A percentile compares a stretch with the other conserved stretches of the same genome.
phyloP scores from a whole-genome alignment of 2,797 vertebrate genomes.

The Myotis pilosus region DNA sequence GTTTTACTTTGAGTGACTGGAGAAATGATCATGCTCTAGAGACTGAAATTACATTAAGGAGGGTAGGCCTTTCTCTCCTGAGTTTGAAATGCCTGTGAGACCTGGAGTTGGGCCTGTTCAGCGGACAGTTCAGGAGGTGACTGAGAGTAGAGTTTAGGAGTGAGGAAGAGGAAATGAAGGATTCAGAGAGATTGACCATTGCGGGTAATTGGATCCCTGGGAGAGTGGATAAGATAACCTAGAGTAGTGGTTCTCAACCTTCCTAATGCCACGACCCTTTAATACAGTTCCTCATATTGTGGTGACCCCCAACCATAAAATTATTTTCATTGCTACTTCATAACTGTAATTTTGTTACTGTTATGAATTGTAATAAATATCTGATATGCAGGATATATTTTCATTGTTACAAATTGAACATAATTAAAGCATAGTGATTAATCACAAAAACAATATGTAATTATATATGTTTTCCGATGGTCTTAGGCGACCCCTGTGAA shows the following conservation, averaged over 20 bases:
- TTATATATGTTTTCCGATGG: no score
- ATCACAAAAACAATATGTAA: no score
- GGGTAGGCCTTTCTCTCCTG: background rate
- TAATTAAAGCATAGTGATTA: no score
- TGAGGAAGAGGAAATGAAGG: background rate
- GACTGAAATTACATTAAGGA: background rate
- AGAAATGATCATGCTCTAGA: background rate
- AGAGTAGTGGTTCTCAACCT: background rate
- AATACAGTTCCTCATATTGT: no score
- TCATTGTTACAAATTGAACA: no score
- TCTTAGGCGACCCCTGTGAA: no score
- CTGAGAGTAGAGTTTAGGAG: background rate
- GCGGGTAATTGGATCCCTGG: background rate
- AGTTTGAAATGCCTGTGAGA: background rate
- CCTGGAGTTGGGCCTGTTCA: background rate
- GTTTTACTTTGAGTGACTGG: background rate
- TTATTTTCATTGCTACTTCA: no score
- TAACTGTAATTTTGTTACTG: no score
- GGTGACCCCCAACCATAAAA: no score
- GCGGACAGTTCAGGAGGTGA: background rate
- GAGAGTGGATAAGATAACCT: background rate
- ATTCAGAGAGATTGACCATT: background rate
- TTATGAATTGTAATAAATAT: no score
- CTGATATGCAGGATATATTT: no score
- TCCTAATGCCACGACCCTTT: no score